Evolutionary conservation across 2,888 invertebrate species (phyloP), one percentile per base, ranked within the genome.

Genomic region (Liodrosophila aerea): DNA sequence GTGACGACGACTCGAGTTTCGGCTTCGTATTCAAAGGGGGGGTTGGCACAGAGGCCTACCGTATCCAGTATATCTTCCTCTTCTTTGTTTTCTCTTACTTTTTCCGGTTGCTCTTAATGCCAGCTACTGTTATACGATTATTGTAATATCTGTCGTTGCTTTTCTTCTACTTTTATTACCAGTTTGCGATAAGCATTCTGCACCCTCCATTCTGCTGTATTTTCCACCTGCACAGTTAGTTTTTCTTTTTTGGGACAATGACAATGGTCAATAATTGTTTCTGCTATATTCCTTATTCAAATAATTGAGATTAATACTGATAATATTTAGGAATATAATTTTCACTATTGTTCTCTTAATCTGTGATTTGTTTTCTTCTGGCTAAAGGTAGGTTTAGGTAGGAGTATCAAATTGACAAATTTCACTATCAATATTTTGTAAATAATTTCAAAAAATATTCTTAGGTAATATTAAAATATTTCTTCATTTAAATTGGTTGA

Each of bases 201-300:
- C 44, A 53, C 44, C 52, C 53, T 43, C 34, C 9, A 7, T 4
- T 11, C 1, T 22, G 3, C 9, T 11, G 8, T 39, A 33, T 37
- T 41, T 56, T 41, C 16, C 57, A 60, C 47, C 57, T 64, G 53
- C 39, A 49, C 59, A 51, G 59, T 67, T 58, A 40, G 68, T n/a
- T n/a, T n/a, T n/a, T n/a, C n/a, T n/a, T n/a, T n/a, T n/a, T n/a
- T n/a, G n/a, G n/a, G n/a, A n/a, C n/a, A n/a, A n/a, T n/a, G 63
- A 80, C 81, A 77, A 78, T 73, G 81, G 85, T 67, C 76, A 76
- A 73, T 76, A 83, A 73, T 76, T 80, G 76, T 82, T 71, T 76
- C 71, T 34, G 22, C 18, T 16, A 9, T 15, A 41, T 50, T 34
- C 13, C 13, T 22, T 51, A 15, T 47, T 33, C 5, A 11, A 36